Evolutionary conservation across 2,797 vertebrate species (phyloP), one percentile per base, ranked within the genome.

Genomic region (Malacoctenus gilli): DNA sequence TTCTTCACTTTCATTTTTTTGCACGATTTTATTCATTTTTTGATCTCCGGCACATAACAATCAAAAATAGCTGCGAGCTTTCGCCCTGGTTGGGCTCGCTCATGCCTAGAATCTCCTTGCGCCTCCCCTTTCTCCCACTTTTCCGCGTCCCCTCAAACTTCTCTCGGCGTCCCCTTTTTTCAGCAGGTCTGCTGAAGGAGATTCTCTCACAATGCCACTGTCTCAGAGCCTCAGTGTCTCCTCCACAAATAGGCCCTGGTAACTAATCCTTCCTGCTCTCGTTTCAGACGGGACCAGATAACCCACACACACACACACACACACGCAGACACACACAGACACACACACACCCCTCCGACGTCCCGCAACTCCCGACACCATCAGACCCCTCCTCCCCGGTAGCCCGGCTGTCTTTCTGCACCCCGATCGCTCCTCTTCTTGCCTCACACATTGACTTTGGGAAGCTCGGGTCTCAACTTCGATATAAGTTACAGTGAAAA

Each of bases 221-320:
- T 89, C 89, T 89, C 88, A 80, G 75, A 86, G 90, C 85, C 91
- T 86, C 81, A 48, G 84, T 89, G 91, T 92, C 91, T 92, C 90
- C 86, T 91, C 90, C 90, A 82, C 87, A 92, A 92, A 93, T 92
- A 92, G 91, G 86, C 84, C 82, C 60, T 8, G 57, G 85, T 87
- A 92, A 89, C 79, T 72, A 75, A 92, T 92, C 89, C 84, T 36
- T 68, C 59, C 77, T 67, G 87, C 91, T 93, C 89, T 77, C 82
- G 81, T 93, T 92, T 92, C 92, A 91, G 88, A 73, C 76, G 61
- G 82, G 89, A 90, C 87, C 63, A 83, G 85, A 91, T 87, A 89
- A 86, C 86, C 69, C 82, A 77, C 25, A 35, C 16, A 7, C 49
- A 15, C 9, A 25, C 8, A 25, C 8, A 25, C 23, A 25, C 23